These are phyloP conservation scores for Bellardia bayeri DNA, from an alignment of 2,888 invertebrate species.

Conservation along the genomic window DNA sequence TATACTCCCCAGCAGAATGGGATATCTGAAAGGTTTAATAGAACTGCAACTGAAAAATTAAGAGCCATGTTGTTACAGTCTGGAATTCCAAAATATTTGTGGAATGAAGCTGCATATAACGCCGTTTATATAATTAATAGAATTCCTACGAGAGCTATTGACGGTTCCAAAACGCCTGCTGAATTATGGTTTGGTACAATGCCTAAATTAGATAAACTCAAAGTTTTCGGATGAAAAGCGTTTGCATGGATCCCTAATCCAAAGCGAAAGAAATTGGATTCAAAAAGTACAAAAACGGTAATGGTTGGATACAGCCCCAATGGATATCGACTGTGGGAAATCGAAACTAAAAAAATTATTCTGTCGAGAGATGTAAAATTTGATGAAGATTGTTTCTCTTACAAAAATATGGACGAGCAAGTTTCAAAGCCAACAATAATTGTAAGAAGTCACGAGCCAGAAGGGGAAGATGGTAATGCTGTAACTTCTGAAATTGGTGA, in stretches of 20 bases:
- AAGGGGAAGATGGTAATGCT: background rate
- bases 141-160: constrained; percentile 43
- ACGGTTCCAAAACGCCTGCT: constrained; percentile 44
- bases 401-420: too few species aligned
- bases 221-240: constrained; percentile 73
- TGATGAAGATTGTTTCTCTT: too few species aligned
- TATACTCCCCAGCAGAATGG: constrained; percentile 66
- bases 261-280: constrained; percentile 41
- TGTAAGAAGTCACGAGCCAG: constrained; percentile 32
- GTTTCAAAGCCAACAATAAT: too few species aligned
- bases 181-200: constrained; percentile 65
- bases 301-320: too few species aligned
- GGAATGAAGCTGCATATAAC: constrained; percentile 55
- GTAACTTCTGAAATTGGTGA: too few species aligned
- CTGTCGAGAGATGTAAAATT: too few species aligned
- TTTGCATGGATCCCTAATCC: constrained; percentile 72
- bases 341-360: too few species aligned
- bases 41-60: constrained; percentile 57
- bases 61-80: constrained; percentile 66
- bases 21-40: constrained; percentile 44
- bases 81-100: constrained; percentile 45
- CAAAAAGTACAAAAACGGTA: too few species aligned
- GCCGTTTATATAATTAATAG: constrained; percentile 55
- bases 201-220: constrained; percentile 65
- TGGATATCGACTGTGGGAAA: too few species aligned